Evolutionary conservation across 2,797 vertebrate genomes (phyloP), one percentile per base, ranked within the genome.

Genomic region (Channallabes apus): DNA sequence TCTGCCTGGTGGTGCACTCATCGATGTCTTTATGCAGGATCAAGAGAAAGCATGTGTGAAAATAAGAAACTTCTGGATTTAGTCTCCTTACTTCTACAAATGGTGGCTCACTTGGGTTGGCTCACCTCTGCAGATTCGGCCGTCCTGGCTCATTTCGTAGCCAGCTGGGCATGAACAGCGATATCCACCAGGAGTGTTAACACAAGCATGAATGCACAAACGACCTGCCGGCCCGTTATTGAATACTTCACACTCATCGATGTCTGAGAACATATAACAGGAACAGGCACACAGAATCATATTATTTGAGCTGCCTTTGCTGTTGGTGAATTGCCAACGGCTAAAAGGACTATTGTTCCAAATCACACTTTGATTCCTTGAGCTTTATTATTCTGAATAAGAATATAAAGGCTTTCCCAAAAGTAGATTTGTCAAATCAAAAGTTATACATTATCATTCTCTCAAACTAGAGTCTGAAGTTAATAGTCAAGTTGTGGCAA

Each of bases 231-330:
- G 94, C 20, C 94, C 94, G 7, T 88, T 95, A 86, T 97, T 96
- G 93, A 96, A 97, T 80, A 97, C 90, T 89, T 95, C 94, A 89
- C 97, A 98, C 91, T 98, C 97, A 22, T 98, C 96, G 41, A 98
- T 93, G 29, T 98, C 97, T 98, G 82, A 41, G 87, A 86, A 82
- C 46, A 56, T 65, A 85, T 65, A 85, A 1, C 62, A 67, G n/a
- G 67, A 80, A 67, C 61, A 76, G 7, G 3, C 14, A 56, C 29
- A 64, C 59, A 64, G 18, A 20, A 5, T 38, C 29, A 75, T 6
- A 54, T 15, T 27, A 56, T 75, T 75, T 9, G n/a, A 29, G 1
- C 9, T 24, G 20, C 6, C 35, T 12, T 71, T 38, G 6, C 35
- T 24, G 9, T 32, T 59, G 18, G 24, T 73, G 22, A 73, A 51